Percentiles rank a stretch among this genome's conserved stretches.
These are phyloP conservation scores for Petrocephalus schoutedeni DNA, from an alignment of 2,797 vertebrate genomes.

Conservation along the genomic window DNA sequence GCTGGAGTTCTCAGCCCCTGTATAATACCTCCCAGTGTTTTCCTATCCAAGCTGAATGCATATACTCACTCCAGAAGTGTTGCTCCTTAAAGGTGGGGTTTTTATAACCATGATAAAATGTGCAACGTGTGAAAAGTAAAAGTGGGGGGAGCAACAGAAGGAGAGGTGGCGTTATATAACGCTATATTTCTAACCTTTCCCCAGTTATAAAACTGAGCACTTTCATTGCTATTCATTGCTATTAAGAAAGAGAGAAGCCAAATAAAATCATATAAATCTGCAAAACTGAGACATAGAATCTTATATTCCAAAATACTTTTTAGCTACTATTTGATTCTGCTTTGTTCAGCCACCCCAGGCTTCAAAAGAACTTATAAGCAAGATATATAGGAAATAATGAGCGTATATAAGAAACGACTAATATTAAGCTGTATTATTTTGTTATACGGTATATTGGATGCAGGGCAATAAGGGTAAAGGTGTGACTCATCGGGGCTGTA, in stretches of 20 bases:
- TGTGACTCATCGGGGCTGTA: not conserved
- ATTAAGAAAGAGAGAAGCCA: not conserved
- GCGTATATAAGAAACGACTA: not conserved
- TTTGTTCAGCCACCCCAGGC: not conserved
- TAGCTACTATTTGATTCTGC: not conserved
- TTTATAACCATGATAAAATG: slow-evolving; percentile 13
- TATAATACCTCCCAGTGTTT: not conserved
- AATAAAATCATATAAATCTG: not conserved
- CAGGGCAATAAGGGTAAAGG: not conserved
- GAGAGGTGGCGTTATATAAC: not conserved
- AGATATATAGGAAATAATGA: not conserved
- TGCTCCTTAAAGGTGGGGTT: not conserved
- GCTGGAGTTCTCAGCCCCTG: not conserved
- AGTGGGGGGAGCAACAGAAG: not conserved
- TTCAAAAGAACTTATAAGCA: not conserved
- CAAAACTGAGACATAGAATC: not conserved
- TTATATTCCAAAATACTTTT: not conserved
- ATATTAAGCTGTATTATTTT: not conserved
- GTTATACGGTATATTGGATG: not conserved
- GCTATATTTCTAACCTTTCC: not conserved
- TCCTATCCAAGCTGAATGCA: not conserved
- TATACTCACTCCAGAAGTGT: not conserved
- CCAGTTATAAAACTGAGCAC: not conserved
- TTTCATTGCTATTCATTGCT: slow-evolving; percentile 14
- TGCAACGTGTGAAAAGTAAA: not conserved